A percentile compares a stretch with the other conserved stretches of the same genome.
Evolutionary conservation across 2,797 vertebrate genomes (phyloP).

Genomic region (Tapirus indicus): DNA sequence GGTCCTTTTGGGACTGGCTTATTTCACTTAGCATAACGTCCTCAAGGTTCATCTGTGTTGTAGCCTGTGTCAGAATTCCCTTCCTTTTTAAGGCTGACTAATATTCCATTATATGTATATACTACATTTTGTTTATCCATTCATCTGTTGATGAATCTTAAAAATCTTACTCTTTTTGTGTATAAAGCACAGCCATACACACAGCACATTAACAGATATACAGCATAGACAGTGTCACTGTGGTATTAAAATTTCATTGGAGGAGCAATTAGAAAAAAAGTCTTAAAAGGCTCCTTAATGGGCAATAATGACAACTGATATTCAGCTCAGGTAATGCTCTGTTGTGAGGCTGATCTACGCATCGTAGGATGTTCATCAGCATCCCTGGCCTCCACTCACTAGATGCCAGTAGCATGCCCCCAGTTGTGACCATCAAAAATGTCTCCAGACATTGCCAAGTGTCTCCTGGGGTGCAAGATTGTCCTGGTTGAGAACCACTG

Average conservation of each 20-base stretch:
- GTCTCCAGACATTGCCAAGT: background rate
- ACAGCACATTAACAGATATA: rapidly evolving
- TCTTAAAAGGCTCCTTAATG: background rate
- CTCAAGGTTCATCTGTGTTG: background rate
- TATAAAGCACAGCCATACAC: background rate
- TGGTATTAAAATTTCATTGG: background rate
- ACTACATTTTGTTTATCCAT: background rate
- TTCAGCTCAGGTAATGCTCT: no score
- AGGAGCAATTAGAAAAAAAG: background rate
- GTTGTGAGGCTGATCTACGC: rapidly evolving
- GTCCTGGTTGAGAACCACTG: background rate
- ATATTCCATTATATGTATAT: rapidly evolving
- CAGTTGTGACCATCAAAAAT: background rate
- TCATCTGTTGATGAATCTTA: background rate
- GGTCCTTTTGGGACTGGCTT: background rate
- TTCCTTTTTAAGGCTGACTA: background rate
- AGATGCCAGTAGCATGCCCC: rapidly evolving
- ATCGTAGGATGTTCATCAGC: rapidly evolving
- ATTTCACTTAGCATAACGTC: background rate
- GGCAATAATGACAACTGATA: background rate
- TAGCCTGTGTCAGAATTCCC: background rate
- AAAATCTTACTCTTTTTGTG: background rate
- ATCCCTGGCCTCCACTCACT: background rate
- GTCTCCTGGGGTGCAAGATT: background rate
- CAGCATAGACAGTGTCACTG: rapidly evolving